Conservation (phyloP, 1,140 invertebrate species). For the Drusus annulatus region DNA sequence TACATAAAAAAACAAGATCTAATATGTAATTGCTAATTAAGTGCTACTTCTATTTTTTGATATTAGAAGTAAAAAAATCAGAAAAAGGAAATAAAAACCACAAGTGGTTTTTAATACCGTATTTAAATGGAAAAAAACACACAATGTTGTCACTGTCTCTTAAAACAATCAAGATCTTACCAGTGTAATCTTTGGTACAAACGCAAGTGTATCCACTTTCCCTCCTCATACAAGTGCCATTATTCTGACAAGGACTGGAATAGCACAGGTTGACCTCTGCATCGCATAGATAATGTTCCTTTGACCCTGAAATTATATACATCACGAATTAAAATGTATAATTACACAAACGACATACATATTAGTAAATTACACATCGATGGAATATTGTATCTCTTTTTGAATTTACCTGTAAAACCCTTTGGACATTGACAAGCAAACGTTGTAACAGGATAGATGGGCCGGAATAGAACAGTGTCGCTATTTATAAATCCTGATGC, state of each 20-base stretch:
- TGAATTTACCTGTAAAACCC: constrained; percentile 79
- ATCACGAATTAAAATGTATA: background rate
- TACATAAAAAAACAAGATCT: too few species aligned
- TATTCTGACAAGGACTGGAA: constrained; percentile 93
- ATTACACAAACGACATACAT: too few species aligned
- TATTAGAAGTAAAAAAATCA: too few species aligned
- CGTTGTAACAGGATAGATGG: constrained; percentile 95
- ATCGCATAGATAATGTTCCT: constrained; percentile 94
- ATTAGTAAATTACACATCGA: too few species aligned
- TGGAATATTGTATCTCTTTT: background rate
- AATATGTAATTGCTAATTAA: too few species aligned
- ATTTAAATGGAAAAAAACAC: too few species aligned
- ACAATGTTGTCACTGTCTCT: too few species aligned
- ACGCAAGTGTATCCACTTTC: constrained; percentile 96
- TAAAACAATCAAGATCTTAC: constrained; percentile 61
- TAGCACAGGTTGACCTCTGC: constrained; percentile 98
- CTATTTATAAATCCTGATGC: constrained; percentile 94
- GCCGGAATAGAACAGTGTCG: constrained; percentile 92
- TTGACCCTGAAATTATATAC: constrained; percentile 75
- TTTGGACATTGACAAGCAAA: constrained; percentile 92
- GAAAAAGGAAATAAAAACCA: too few species aligned
- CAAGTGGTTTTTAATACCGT: too few species aligned
- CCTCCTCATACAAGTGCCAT: constrained; percentile 87
- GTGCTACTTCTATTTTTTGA: too few species aligned
- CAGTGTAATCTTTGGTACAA: constrained; percentile 85